Evolutionary conservation across 2,888 invertebrate genomes (phyloP), one percentile per base, ranked within the genome.

Genomic region (Drosophila putrida): DNA sequence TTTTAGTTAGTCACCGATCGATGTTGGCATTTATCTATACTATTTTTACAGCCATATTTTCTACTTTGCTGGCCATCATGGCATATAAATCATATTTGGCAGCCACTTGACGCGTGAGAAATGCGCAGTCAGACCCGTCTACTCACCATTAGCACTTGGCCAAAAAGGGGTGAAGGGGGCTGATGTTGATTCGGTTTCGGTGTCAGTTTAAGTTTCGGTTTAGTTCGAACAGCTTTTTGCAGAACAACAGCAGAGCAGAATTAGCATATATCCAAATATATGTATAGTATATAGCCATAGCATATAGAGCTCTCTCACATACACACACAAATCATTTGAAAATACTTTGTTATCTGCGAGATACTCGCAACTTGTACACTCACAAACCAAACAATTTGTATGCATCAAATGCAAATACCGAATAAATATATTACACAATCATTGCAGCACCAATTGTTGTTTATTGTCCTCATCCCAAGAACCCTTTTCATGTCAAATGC

Each of bases 81-180:
- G 60, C 65, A 71, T 72, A 85, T 85, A 85, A 85, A 85, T 85
- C 85, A 85, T 81, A 70, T 88, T 82, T 87, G 85, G 85, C 86
- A 85, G 77, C 69, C 83, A 88, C 79, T 85, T 85, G 83, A 77
- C 77, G 75, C 79, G 75, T 81, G 81, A 74, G 81, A 81, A 81
- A 77, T 75, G 79, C 75, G 49, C 82, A 81, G 62, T 66, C 72
- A 79, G 61, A 49, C 50, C 66, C 62, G 55, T 49, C 50, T 55
- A 66, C 66, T 71, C 63, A 44, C 65, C 71, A 79, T 68, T 70
- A 70, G 61, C 53, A 71, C 67, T 75, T 64, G 47, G 41, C 31
- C 55, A 53, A 27, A 20, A 41, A 41, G 35, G 54, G 62, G 31
- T 44, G 39, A 33, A 27, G 13, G 28, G 28, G 25, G 8, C 20